Conservation (phyloP, 92 coral and sea anemone species). For the Virgularia gustaviana region DNA sequence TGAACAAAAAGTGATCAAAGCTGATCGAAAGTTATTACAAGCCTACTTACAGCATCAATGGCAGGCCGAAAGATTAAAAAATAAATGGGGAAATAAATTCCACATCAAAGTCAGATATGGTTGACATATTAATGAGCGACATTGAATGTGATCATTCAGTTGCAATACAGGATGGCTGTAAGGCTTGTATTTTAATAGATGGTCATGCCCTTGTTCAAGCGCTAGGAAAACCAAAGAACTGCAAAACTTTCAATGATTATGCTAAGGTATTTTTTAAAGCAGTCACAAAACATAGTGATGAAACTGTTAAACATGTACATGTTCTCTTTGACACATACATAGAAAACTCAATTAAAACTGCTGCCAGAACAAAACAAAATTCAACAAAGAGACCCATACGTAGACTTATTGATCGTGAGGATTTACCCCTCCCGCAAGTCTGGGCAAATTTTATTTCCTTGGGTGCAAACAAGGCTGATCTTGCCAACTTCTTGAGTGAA, state of each 20-base stretch:
- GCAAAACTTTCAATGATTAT: constrained; percentile 11
- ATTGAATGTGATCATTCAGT: neutral
- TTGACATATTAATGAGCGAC: neutral
- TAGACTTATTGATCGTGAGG: neutral
- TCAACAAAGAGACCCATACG: constrained; percentile 2
- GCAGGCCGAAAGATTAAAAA: constrained; percentile 10
- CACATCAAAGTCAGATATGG: constrained; percentile 13
- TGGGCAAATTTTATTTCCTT: constrained; percentile 32
- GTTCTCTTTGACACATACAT: constrained; percentile 11
- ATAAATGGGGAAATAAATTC: constrained; percentile 8
- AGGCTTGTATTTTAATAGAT: constrained; percentile 19
- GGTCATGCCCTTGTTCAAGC: constrained; percentile 19
- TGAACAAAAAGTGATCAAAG: neutral
- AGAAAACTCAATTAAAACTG: constrained; percentile 14
- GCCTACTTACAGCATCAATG: constrained; percentile 11
- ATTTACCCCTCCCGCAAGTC: constrained; percentile 35
- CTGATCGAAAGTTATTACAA: neutral
- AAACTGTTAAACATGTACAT: constrained; percentile 1
- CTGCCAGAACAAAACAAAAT: constrained; percentile 11
- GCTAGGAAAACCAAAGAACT: constrained; percentile 13
- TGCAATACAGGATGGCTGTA: neutral
- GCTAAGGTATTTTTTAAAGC: neutral
- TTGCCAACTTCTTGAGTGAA: constrained; percentile 15
- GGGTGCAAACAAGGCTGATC: constrained; percentile 34
- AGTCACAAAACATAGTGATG: neutral